Percentiles rank a stretch among this genome's conserved stretches.
Conservation (phyloP, 2,113 vertebrate genomes). For the Zosterops borbonicus region DNA sequence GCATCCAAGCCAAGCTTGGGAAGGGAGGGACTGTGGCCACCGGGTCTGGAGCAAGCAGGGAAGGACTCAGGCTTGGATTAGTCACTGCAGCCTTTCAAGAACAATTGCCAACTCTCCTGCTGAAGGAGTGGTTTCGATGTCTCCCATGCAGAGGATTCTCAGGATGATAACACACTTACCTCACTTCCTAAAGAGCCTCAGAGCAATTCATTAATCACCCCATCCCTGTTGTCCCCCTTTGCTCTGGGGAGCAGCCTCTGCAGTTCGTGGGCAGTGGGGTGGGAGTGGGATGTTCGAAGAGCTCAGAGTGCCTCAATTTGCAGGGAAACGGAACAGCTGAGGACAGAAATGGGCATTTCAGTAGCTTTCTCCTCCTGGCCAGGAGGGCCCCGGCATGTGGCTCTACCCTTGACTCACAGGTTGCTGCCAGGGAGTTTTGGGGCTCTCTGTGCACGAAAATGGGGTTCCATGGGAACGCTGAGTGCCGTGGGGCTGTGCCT, state of each 20-base stretch:
- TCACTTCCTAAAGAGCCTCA: constrained; percentile 21
- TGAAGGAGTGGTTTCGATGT: not conserved
- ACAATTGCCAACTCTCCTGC: not conserved
- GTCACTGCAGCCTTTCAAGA: not conserved
- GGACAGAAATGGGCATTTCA: not conserved
- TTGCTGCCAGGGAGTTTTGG: not conserved
- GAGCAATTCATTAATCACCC: not conserved
- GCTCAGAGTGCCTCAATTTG: constrained; percentile 14
- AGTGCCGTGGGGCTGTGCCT: not conserved
- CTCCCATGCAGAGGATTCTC: constrained; percentile 30
- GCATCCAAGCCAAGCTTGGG: not conserved
- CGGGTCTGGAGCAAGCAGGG: not conserved
- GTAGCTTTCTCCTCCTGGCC: not conserved
- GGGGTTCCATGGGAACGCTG: not conserved
- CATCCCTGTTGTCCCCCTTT: not conserved
- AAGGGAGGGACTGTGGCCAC: not conserved
- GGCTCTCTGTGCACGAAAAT: not conserved
- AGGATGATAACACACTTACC: not conserved
- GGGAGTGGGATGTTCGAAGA: not conserved
- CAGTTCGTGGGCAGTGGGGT: not conserved
- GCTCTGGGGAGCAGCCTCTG: not conserved
- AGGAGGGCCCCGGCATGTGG: not conserved
- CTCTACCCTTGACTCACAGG: not conserved
- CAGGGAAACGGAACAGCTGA: not conserved
- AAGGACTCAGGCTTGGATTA: not conserved